Base-by-base conservation (phyloP, 2,113 vertebrate genomes). In the Uropsilus gracilis region DNA sequence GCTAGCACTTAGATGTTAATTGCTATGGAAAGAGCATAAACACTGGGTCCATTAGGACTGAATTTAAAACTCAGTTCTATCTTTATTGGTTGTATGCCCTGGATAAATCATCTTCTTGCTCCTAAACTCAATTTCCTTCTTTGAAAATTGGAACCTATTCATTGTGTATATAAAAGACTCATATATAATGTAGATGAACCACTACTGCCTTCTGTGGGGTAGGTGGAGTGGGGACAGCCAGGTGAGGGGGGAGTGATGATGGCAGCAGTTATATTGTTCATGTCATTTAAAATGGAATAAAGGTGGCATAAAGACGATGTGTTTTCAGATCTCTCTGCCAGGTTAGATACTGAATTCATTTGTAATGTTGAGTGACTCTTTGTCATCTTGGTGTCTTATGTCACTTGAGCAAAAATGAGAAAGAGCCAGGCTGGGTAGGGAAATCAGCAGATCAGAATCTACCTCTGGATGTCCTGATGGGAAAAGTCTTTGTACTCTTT, bases 221-320 rank as follows among this genome's bases (percentile, higher is more conserved):
- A 10, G 8, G 3, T 42, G 5, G 7, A 30, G 24, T 1, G 9
- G 30, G 63, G 32, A 34, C 22, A 28, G 3, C 24, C 28, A 64
- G 26, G n/a, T 11, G 59, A 26, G 5, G 5, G 10, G 18, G 24
- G 2, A 0, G 0, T 30, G 2, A 16, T n/a, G 64, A 6, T 17
- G 26, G 14, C 20, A 5, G 22, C 6, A 16, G 8, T 20, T 8
- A 9, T n/a, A 0, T 17, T 71, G 16, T 22, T 59, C 26, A 4
- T 80, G 57, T 46, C 61, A 32, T 13, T 76, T 22, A 44, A 50
- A 61, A 44, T 59, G 37, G 0, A 2, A 44, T 24, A 30, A 12
- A 69, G 34, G 8, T 48, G 17, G 50, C 68, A 53, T 3, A 16
- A 87, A 18, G 6, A 28, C 48, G 22, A 72, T 2, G 8, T 55